These are phyloP conservation scores for Esox lucius DNA, from an alignment of 2,797 vertebrate genomes.

Conservation along the genomic window DNA sequence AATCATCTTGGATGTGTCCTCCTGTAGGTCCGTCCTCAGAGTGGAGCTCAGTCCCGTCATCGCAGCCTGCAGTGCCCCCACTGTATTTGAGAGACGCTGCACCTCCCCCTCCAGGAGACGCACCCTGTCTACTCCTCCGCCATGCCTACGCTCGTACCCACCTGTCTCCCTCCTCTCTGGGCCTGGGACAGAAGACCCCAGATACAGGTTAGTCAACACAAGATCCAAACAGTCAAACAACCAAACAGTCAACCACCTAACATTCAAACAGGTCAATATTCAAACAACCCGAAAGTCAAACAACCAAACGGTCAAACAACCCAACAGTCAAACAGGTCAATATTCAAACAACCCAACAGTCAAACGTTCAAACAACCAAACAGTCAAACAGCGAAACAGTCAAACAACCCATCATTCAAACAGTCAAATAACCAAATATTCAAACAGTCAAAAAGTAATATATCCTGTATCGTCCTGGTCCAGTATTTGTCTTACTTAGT, in stretches of 20 bases:
- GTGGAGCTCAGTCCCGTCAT: constrained; percentile 82
- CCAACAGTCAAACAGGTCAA: not conserved
- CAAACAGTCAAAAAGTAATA: no score
- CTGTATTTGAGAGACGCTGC: constrained; percentile 87
- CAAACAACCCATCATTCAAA: not conserved
- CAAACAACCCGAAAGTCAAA: no score
- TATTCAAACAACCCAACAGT: not conserved
- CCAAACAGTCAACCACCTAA: no score
- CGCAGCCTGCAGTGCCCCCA: constrained; percentile 87
- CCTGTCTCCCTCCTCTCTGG: constrained; percentile 69
- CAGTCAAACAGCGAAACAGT: no score
- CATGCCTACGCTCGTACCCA: constrained; percentile 63
- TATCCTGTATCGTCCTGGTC: no score
- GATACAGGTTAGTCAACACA: not conserved
- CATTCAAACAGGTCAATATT: no score
- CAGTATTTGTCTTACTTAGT: constrained; percentile 63
- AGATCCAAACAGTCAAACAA: not conserved
- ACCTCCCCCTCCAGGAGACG: constrained; percentile 89
- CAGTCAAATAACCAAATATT: not conserved
- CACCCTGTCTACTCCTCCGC: constrained; percentile 77
- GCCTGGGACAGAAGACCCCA: constrained; percentile 48
- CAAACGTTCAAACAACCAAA: no score
- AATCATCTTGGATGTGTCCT: constrained; percentile 84
- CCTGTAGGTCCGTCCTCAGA: constrained; percentile 82
- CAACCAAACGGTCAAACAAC: no score